These are phyloP conservation scores for Mimas tiliae DNA, from an alignment of 2,888 invertebrate species.

Conservation along the genomic window DNA sequence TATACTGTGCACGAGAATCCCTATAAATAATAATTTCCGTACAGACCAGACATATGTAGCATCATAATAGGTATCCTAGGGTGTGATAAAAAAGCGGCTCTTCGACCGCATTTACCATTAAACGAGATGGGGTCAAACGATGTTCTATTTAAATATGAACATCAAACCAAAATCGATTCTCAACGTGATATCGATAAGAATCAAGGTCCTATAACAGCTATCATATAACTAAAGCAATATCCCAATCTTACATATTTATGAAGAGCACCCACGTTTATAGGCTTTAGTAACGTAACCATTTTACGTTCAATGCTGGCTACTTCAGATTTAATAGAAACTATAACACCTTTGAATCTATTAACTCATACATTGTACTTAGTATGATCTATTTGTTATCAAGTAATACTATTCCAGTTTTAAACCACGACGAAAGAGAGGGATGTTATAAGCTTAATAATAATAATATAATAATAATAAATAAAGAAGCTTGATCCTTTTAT, in stretches of 20 bases:
- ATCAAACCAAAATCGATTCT: constrained; percentile 35
- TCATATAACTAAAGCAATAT: constrained; percentile 61
- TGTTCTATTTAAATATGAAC: neutral
- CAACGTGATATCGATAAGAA: constrained; percentile 49
- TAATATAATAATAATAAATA: too few species aligned
- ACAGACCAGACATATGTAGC: neutral
- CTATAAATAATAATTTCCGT: neutral
- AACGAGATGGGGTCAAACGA: neutral
- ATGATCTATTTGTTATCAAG: neutral
- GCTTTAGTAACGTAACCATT: constrained; percentile 42
- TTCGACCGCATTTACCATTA: constrained; percentile 1
- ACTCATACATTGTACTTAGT: neutral
- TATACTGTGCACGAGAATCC: neutral
- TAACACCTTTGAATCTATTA: constrained; percentile 5
- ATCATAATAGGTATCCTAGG: constrained; percentile 1
- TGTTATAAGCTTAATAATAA: too few species aligned
- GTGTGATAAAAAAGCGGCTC: neutral
- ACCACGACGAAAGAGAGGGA: too few species aligned
- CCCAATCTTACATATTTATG: constrained; percentile 68
- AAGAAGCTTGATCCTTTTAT: too few species aligned
- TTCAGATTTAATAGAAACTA: constrained; percentile 39
- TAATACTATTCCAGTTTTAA: neutral
- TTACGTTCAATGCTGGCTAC: constrained; percentile 40
- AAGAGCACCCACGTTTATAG: constrained; percentile 50
- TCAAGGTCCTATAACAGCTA: constrained; percentile 44